A percentile compares a stretch with the other conserved stretches of the same genome.
phyloP scores from a whole-genome alignment of 2,113 vertebrate genomes.

The Trogon surrucura region DNA sequence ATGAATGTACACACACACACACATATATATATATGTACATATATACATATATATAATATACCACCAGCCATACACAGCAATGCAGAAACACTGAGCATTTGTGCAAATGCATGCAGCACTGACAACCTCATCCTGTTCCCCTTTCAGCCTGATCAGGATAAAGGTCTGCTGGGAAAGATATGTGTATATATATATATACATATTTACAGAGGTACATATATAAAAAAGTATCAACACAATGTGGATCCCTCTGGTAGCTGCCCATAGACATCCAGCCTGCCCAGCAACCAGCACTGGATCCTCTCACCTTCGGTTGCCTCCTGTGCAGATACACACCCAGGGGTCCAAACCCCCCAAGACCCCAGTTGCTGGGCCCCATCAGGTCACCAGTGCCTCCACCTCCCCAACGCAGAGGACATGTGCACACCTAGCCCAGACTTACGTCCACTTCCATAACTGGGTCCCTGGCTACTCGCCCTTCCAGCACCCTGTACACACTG shows the following conservation, averaged over 20 bases:
- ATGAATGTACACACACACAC: background rate
- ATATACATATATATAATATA: no score
- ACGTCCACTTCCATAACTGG: accelerated
- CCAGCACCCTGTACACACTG: background rate
- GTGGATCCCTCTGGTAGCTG: background rate
- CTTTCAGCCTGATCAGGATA: background rate
- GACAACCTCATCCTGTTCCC: background rate
- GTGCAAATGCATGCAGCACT: background rate
- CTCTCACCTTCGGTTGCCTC: background rate
- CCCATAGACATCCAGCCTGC: background rate
- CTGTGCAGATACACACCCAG: background rate
- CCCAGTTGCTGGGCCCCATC: background rate
- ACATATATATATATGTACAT: accelerated
- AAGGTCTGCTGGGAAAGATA: background rate
- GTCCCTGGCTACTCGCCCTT: background rate
- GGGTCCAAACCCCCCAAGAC: no score
- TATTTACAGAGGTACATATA: no score
- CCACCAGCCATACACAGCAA: background rate
- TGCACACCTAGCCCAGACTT: background rate
- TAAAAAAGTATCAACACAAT: background rate
- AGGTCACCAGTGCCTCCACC: background rate
- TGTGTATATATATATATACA: background rate
- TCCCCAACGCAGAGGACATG: background rate
- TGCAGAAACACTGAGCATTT: background rate
- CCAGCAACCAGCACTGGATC: background rate